phyloP scores from a whole-genome alignment of 2,113 vertebrate species.

The Tyto alba region DNA sequence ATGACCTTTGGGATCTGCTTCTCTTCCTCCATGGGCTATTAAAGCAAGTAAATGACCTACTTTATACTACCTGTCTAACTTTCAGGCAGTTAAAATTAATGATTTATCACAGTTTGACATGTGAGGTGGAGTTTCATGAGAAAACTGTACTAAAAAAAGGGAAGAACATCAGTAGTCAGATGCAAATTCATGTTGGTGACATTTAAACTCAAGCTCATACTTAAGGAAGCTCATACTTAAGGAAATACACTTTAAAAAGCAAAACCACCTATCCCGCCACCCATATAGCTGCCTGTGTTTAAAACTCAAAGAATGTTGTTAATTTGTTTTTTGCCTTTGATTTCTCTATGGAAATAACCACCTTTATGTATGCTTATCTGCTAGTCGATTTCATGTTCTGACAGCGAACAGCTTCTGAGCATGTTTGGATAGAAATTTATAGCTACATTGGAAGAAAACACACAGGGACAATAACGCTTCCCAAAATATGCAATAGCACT shows the following conservation, averaged over 20 bases:
- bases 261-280: slow-evolving; percentile 16
- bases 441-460: slow-evolving; percentile 34
- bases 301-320: slow-evolving; percentile 48
- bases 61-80: not conserved
- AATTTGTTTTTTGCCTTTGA: slow-evolving; percentile 46
- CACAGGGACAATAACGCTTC: slow-evolving; percentile 37
- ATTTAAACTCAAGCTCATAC: not conserved
- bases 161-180: not conserved
- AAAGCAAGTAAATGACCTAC: not conserved
- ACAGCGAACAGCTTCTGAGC: slow-evolving; percentile 38
- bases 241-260: not conserved
- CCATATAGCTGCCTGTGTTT: slow-evolving; percentile 40
- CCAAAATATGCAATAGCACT: slow-evolving; percentile 17
- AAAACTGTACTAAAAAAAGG: not conserved
- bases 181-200: not conserved
- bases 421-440: slow-evolving; percentile 43
- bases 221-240: not conserved
- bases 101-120: not conserved
- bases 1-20: not conserved
- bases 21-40: not conserved
- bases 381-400: slow-evolving; percentile 43
- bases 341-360: slow-evolving; percentile 45
- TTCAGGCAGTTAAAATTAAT: not conserved
- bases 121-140: not conserved
- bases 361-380: slow-evolving; percentile 44